phyloP scores from a whole-genome alignment of 1,140 invertebrate genomes.

The Zaprionus africanus region DNA sequence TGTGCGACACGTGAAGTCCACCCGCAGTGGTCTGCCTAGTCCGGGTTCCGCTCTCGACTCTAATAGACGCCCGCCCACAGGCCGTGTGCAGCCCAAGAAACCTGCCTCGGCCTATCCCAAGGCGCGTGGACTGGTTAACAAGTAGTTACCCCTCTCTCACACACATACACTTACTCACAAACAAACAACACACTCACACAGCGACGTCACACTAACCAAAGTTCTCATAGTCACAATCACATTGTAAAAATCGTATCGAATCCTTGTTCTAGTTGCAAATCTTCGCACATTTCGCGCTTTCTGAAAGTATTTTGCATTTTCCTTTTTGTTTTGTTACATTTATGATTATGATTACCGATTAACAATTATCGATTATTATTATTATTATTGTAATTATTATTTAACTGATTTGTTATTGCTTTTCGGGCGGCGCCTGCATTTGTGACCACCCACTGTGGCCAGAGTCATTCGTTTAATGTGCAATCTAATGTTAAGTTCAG shows the following conservation, averaged over 20 bases:
- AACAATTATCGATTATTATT: slow-evolving; percentile 23
- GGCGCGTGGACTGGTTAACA: slow-evolving; percentile 82
- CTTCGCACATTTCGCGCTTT: slow-evolving; percentile 66
- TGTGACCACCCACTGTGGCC: slow-evolving; percentile 42
- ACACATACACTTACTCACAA: slow-evolving; percentile 16
- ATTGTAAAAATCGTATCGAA: slow-evolving; percentile 45
- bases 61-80: slow-evolving; percentile 74
- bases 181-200: slow-evolving; percentile 1
- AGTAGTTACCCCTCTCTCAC: slow-evolving; percentile 57
- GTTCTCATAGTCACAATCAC: slow-evolving; percentile 69
- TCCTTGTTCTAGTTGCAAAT: slow-evolving; percentile 53
- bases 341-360: slow-evolving; percentile 5
- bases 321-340: slow-evolving; percentile 19
- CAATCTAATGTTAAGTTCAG: slow-evolving; percentile 71
- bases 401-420: slow-evolving; percentile 68
- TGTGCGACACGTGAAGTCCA: slow-evolving; percentile 65
- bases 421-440: slow-evolving; percentile 56
- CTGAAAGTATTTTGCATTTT: slow-evolving; percentile 58
- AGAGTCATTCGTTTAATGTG: slow-evolving; percentile 58
- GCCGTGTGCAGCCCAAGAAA: slow-evolving; percentile 70
- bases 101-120: slow-evolving; percentile 83
- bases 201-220: slow-evolving; percentile 65
- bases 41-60: slow-evolving; percentile 68
- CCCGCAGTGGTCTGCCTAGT: slow-evolving; percentile 65
- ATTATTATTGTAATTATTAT: slow-evolving; percentile 44